Base-by-base conservation (phyloP, 1,140 invertebrate species). In the Drosophila pandora region DNA sequence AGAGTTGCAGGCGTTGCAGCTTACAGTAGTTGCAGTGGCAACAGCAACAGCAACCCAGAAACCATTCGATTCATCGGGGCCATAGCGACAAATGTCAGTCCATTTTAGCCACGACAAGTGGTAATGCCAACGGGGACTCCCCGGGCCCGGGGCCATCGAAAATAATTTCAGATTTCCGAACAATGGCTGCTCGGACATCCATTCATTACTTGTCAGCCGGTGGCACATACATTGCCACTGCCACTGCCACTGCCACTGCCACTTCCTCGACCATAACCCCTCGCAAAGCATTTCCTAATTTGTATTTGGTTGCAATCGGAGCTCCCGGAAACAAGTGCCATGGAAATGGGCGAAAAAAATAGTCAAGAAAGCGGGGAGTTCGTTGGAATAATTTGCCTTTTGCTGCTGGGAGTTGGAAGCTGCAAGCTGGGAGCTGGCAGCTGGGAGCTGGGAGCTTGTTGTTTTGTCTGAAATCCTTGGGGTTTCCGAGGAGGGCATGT, bases 131-230 rank as follows among this genome's bases (percentile, higher is more conserved):
- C 6, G n/a, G 41, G 41, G 41, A 1, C 5, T 21, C 17, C 41
- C 41, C 13, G 9, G 9, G 2, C 8, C 8, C 3, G n/a, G 41
- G 41, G 41, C 13, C 41, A 17, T 43, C 17, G 41, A 21, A 43
- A 43, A 43, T 43, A 43, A 43, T 43, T 43, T 43, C 41, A 43
- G 41, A 43, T 43, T 43, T 43, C 41, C 41, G 41, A 43, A 43
- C 41, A 43, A 43, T 43, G 13, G 13, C 13, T 43, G 13, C 10
- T 43, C 41, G 41, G 41, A 43, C 41, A 21, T 43, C 41, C 41
- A 43, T 43, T 43, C 41, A 43, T 43, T 43, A 21, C 41, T 43
- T 43, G n/a, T 17, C 41, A 21, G 41, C 34, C 13, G 41, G 13
- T 43, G 41, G 41, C 41, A 43, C 13, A 43, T 43, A 43, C 41